phyloP scores from a whole-genome alignment of 2,888 invertebrate species.

The Lacanobia oleracea region DNA sequence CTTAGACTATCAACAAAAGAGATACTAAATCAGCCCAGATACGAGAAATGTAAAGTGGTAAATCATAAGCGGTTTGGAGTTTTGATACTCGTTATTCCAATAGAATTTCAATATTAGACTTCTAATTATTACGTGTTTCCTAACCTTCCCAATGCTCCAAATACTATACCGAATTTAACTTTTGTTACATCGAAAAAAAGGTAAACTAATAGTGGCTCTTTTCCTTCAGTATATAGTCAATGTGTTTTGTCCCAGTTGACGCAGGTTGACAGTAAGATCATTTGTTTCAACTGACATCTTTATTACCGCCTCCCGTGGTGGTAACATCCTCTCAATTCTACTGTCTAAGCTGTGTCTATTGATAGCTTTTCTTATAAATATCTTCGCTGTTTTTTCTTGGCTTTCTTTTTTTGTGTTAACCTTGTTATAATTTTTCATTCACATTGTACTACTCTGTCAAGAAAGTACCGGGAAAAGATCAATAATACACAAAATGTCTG shows the following conservation, averaged over 20 bases:
- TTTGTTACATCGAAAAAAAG: background rate
- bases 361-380: background rate
- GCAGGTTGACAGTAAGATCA: conserved; percentile 12
- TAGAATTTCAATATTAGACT: no score
- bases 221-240: background rate
- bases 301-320: conserved; percentile 28
- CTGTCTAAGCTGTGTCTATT: no score
- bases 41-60: no score
- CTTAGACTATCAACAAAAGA: background rate
- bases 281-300: conserved; percentile 32
- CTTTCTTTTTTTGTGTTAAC: no score
- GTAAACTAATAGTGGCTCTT: background rate
- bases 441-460: no score
- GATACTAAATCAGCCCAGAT: no score
- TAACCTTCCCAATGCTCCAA: no score
- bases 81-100: no score
- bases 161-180: background rate
- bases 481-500: no score
- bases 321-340: background rate
- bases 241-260: conserved; percentile 11
- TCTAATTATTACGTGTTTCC: no score
- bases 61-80: no score
- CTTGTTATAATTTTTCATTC: background rate
- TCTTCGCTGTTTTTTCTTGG: background rate
- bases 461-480: no score